phyloP scores from a whole-genome alignment of 2,113 vertebrate genomes.

The Siphamia tubifer region DNA sequence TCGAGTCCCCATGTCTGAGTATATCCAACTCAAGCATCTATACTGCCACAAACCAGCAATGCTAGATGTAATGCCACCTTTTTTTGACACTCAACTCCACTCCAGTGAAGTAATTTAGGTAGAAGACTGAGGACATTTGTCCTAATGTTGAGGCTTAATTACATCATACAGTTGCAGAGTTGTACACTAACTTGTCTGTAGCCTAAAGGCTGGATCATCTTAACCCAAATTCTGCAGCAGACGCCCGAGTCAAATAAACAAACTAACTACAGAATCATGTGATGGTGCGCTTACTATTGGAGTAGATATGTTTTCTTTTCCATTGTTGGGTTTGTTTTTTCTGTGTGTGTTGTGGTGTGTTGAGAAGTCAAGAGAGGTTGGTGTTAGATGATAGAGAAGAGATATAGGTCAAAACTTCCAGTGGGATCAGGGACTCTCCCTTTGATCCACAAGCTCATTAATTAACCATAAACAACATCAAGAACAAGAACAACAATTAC shows the following conservation, averaged over 20 bases:
- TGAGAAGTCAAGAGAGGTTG: neutral
- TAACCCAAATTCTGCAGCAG: slow-evolving; percentile 1
- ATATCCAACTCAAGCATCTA: too few species aligned
- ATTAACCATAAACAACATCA: slow-evolving; percentile 69
- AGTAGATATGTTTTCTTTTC: neutral
- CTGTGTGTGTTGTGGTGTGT: slow-evolving; percentile 4
- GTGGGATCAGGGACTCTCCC: slow-evolving; percentile 58
- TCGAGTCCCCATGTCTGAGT: too few species aligned
- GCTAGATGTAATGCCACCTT: too few species aligned
- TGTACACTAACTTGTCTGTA: neutral
- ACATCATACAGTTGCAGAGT: slow-evolving; percentile 2
- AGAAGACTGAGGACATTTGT: neutral
- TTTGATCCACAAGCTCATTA: slow-evolving; percentile 70
- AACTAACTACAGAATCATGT: neutral
- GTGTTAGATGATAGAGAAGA: slow-evolving; percentile 29
- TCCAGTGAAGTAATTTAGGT: neutral
- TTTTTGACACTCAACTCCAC: too few species aligned
- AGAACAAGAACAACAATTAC: slow-evolving; percentile 70
- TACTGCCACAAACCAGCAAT: too few species aligned
- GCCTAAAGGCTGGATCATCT: slow-evolving; percentile 9
- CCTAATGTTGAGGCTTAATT: neutral
- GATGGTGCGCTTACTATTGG: neutral
- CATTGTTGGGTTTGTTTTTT: slow-evolving; percentile 10
- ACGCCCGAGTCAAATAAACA: slow-evolving; percentile 19
- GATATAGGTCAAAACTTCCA: slow-evolving; percentile 62